A percentile compares a stretch with the other conserved stretches of the same genome.
These are phyloP conservation scores for Aphaenogaster rudis DNA, from an alignment of 1,140 invertebrate species.

Conservation along the genomic window DNA sequence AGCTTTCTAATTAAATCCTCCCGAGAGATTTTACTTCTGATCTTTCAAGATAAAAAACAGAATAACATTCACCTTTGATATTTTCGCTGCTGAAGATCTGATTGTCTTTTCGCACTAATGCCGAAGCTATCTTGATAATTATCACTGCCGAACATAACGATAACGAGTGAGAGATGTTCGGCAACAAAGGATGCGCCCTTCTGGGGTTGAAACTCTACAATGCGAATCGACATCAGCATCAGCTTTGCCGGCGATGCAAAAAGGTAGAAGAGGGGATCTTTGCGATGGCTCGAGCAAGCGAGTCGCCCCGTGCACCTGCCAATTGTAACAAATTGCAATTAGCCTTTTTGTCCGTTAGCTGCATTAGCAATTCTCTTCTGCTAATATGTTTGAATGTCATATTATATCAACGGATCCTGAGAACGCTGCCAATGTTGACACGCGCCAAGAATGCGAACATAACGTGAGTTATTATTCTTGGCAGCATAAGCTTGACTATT, in stretches of 20 bases:
- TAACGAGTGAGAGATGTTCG: background rate
- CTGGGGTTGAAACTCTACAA: slow-evolving; percentile 75
- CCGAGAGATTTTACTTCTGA: background rate
- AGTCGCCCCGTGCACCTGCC: slow-evolving; percentile 71
- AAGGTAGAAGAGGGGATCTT: slow-evolving; percentile 70
- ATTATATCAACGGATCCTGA: background rate
- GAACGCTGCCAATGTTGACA: background rate
- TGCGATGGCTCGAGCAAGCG: slow-evolving; percentile 65
- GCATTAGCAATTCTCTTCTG: background rate
- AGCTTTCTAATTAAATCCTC: slow-evolving; percentile 10
- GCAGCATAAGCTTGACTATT: background rate
- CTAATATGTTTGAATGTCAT: slow-evolving; percentile 8
- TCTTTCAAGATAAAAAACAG: background rate
- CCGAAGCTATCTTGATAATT: slow-evolving; percentile 12
- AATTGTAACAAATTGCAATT: slow-evolving; percentile 69
- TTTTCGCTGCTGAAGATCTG: background rate
- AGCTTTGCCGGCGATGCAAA: slow-evolving; percentile 40
- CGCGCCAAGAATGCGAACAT: background rate
- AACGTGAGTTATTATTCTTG: slow-evolving; percentile 56
- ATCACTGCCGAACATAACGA: background rate
- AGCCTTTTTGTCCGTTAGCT: background rate
- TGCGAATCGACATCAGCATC: slow-evolving; percentile 72
- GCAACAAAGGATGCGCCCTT: slow-evolving; percentile 68
- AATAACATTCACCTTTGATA: slow-evolving; percentile 23
- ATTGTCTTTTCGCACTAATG: background rate